Conservation (phyloP, 2,797 vertebrate genomes). For the Typhlichthys subterraneus region DNA sequence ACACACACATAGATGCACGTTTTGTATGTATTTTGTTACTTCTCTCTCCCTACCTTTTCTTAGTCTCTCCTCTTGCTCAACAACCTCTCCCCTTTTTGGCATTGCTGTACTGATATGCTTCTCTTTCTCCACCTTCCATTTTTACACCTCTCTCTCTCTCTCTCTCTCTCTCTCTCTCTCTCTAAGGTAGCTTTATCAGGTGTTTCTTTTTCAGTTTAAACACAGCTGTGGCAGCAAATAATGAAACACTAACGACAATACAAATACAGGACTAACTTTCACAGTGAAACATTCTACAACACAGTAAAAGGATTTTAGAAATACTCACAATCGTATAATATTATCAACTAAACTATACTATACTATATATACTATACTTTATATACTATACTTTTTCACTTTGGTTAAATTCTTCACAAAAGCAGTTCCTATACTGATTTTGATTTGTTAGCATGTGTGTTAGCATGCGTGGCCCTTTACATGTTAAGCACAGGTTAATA, state of each 20-base stretch:
- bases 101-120: neutral
- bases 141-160: neutral
- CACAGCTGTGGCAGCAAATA: too few relatives aligned
- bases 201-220: neutral
- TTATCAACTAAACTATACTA: too few relatives aligned
- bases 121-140: neutral
- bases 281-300: neutral
- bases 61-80: neutral
- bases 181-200: neutral
- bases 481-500: too few relatives aligned
- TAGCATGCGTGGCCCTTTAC: too few relatives aligned
- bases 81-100: neutral
- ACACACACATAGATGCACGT: conserved; percentile 8
- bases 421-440: too few relatives aligned
- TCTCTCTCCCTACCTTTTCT: conserved; percentile 5
- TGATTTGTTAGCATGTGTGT: too few relatives aligned
- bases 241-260: neutral
- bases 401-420: too few relatives aligned
- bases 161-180: conserved; percentile 5
- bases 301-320: neutral
- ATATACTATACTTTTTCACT: too few relatives aligned
- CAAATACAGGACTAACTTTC: neutral
- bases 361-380: too few relatives aligned
- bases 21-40: conserved; percentile 2
- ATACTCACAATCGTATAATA: too few relatives aligned